A percentile compares a stretch with the other conserved stretches of the same genome.
These are phyloP conservation scores for Fragum sueziense DNA, from an alignment of 2,888 invertebrate genomes.

Conservation along the genomic window DNA sequence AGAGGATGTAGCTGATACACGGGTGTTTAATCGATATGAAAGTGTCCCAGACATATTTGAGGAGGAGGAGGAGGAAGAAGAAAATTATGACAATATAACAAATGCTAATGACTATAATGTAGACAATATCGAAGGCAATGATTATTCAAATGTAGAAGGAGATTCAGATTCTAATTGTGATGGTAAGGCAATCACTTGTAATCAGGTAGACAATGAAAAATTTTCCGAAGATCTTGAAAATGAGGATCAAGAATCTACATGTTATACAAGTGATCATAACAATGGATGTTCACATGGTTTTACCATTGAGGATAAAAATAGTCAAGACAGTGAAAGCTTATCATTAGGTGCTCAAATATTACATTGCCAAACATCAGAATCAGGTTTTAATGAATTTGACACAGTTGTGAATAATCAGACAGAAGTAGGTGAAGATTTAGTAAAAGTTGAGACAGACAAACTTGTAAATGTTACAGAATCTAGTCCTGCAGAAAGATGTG, in stretches of 20 bases:
- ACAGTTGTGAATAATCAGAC: too few relatives aligned
- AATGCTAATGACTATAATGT: neutral
- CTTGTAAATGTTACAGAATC: neutral
- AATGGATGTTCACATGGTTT: too few relatives aligned
- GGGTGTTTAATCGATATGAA: neutral
- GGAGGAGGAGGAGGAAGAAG: neutral
- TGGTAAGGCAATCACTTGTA: neutral
- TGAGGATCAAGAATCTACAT: too few relatives aligned
- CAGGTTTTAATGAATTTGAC: neutral
- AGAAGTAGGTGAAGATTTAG: neutral
- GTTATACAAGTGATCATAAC: neutral
- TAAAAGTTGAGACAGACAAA: neutral
- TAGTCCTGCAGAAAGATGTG: neutral
- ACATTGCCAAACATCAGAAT: neutral
- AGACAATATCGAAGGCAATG: neutral
- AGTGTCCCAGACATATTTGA: slow-evolving; percentile 15
- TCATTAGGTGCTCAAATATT: neutral
- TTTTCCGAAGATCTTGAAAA: neutral
- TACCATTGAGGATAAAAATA: neutral
- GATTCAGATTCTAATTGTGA: neutral
- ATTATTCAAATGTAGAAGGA: neutral
- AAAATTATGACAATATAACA: neutral
- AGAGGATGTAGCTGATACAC: neutral
- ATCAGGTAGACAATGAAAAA: neutral
- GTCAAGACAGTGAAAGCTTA: neutral